A percentile compares a stretch with the other conserved stretches of the same genome.
These are phyloP conservation scores for Oasisia sp. DNA, from an alignment of 2,888 invertebrate genomes.

Conservation along the genomic window DNA sequence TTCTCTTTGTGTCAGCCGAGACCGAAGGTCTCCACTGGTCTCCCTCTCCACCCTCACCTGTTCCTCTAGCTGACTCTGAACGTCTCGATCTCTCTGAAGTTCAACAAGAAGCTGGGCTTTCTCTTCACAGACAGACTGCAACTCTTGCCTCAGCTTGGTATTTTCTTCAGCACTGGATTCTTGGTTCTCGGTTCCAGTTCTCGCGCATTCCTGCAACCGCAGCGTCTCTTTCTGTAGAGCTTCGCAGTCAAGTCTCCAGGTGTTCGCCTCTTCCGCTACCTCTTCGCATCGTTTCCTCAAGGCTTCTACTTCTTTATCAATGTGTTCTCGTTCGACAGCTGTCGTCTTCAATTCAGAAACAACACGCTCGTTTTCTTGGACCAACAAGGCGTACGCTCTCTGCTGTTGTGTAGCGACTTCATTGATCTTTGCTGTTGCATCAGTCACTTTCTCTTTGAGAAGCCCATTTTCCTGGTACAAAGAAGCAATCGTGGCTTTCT, in stretches of 20 bases:
- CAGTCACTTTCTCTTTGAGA: not conserved
- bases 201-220: not conserved
- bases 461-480: not conserved
- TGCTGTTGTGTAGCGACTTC: not conserved
- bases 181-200: constrained; percentile 12
- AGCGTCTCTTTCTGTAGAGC: not conserved
- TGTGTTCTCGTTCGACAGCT: constrained; percentile 17
- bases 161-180: not conserved
- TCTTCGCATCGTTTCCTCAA: not conserved
- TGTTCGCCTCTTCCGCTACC: not conserved
- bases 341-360: not conserved
- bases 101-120: not conserved
- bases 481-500: not conserved
- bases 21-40: not conserved
- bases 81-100: not conserved
- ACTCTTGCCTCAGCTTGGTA: not conserved
- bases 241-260: not conserved
- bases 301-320: not conserved
- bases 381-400: not conserved
- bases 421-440: not conserved
- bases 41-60: not conserved
- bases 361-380: not conserved
- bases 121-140: constrained; percentile 13
- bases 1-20: not conserved
- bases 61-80: not conserved